A percentile compares a stretch with the other conserved stretches of the same genome.
These are phyloP conservation scores for Apis dorsata DNA, from an alignment of 1,140 invertebrate species.

Conservation along the genomic window DNA sequence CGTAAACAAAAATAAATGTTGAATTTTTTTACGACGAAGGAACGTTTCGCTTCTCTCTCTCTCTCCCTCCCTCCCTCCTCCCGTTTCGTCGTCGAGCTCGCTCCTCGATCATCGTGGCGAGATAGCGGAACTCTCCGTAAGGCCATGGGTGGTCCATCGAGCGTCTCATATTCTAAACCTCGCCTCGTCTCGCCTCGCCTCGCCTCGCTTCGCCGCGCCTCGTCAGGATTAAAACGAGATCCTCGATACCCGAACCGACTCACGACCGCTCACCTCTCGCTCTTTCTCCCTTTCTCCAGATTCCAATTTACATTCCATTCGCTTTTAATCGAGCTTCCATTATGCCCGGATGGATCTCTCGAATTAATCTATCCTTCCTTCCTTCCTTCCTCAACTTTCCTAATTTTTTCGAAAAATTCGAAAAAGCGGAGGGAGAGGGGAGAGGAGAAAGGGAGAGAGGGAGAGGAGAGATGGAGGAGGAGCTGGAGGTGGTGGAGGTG, in stretches of 20 bases:
- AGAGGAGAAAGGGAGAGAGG: neutral
- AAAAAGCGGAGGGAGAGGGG: neutral
- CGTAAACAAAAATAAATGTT: too few relatives aligned
- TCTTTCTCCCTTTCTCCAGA: neutral
- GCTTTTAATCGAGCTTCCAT: conserved; percentile 43
- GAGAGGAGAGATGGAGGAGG: too few relatives aligned
- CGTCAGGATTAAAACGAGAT: conserved; percentile 41
- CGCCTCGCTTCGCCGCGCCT: neutral
- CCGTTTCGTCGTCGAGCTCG: conserved; percentile 49
- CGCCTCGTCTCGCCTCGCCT: neutral
- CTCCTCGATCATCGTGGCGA: conserved; percentile 49
- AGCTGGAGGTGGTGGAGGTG: too few relatives aligned
- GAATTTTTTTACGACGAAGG: too few relatives aligned
- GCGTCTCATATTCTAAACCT: conserved; percentile 52
- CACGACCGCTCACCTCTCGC: conserved; percentile 2
- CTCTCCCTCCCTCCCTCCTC: neutral
- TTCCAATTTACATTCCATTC: conserved; percentile 38
- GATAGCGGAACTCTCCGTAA: conserved; percentile 28
- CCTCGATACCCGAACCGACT: conserved; percentile 36
- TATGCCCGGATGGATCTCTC: neutral
- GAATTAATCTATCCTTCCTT: too few relatives aligned
- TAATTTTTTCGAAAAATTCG: too few relatives aligned
- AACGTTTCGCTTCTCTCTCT: neutral
- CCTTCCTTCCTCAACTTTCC: too few relatives aligned
- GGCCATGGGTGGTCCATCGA: conserved; percentile 49